phyloP scores from a whole-genome alignment of 2,888 invertebrate species.

The Eupithecia dodoneata region DNA sequence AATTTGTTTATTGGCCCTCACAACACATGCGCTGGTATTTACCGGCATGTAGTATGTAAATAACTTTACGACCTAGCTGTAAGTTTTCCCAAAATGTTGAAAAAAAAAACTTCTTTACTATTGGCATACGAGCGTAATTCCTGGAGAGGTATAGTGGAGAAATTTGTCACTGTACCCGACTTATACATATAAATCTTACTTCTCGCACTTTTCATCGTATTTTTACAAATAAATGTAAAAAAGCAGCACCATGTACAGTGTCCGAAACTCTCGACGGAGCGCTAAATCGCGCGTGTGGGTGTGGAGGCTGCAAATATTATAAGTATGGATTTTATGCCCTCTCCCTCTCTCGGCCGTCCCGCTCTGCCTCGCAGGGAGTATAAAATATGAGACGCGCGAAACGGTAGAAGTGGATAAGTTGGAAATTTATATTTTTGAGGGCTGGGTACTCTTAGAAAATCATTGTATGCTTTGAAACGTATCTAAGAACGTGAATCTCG shows the following conservation, averaged over 20 bases:
- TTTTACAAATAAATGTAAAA: background rate
- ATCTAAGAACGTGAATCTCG: background rate
- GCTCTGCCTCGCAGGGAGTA: constrained; percentile 71
- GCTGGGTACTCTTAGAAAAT: background rate
- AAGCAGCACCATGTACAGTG: constrained; percentile 61
- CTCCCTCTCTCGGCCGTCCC: constrained; percentile 66
- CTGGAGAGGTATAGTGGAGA: background rate
- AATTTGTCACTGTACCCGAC: background rate
- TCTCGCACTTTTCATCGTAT: background rate
- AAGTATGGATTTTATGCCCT: constrained; percentile 82
- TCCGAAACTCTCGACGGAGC: constrained; percentile 78
- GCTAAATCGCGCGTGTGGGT: constrained; percentile 78
- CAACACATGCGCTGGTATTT: too few species aligned
- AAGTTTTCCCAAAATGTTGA: too few species aligned
- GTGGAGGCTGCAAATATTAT: constrained; percentile 83
- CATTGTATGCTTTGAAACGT: background rate
- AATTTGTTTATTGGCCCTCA: too few species aligned
- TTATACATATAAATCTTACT: too few species aligned
- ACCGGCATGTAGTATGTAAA: too few species aligned
- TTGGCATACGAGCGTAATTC: background rate
- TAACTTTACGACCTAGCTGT: too few species aligned
- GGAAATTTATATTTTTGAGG: background rate
- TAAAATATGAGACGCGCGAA: constrained; percentile 74
- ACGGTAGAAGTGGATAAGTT: constrained; percentile 47
- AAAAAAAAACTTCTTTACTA: background rate